Evolutionary conservation across 2,888 invertebrate species (phyloP).

Genomic region (Clostera curtula): DNA sequence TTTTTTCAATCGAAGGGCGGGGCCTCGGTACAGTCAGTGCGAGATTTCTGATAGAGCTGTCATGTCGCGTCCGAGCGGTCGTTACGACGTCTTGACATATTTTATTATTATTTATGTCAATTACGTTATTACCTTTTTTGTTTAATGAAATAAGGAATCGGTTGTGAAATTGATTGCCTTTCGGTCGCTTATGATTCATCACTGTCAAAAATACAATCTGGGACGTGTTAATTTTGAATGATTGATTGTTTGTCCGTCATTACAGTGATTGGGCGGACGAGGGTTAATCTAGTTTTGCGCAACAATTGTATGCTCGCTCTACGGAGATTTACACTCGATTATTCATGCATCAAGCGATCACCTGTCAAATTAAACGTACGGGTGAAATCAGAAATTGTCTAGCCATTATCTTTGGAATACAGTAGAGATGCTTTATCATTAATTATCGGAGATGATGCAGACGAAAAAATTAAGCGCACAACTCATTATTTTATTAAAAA

Average conservation of each 20-base stretch:
- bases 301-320: constrained; percentile 43
- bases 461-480: too few relatives aligned
- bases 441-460: too few relatives aligned
- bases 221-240: constrained; percentile 71
- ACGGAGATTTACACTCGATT: constrained; percentile 38
- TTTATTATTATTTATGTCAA: constrained; percentile 76
- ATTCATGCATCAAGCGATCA: constrained; percentile 27
- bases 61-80: constrained; percentile 67
- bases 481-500: too few relatives aligned
- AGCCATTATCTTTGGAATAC: constrained; percentile 12
- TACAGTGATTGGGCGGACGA: constrained; percentile 39
- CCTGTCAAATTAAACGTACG: constrained; percentile 44
- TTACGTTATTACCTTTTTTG: constrained; percentile 73
- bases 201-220: constrained; percentile 67
- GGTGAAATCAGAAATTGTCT: constrained; percentile 26
- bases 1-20: constrained; percentile 29
- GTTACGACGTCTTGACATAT: constrained; percentile 72
- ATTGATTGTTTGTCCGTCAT: constrained; percentile 67
- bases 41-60: constrained; percentile 71
- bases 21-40: constrained; percentile 46
- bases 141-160: constrained; percentile 74
- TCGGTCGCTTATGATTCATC: constrained; percentile 72
- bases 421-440: too few relatives aligned
- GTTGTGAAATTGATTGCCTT: constrained; percentile 73
- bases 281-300: constrained; percentile 67